Evolutionary conservation across 2,797 vertebrate species (phyloP), one percentile per base, ranked within the genome.

Genomic region (Labroides dimidiatus): DNA sequence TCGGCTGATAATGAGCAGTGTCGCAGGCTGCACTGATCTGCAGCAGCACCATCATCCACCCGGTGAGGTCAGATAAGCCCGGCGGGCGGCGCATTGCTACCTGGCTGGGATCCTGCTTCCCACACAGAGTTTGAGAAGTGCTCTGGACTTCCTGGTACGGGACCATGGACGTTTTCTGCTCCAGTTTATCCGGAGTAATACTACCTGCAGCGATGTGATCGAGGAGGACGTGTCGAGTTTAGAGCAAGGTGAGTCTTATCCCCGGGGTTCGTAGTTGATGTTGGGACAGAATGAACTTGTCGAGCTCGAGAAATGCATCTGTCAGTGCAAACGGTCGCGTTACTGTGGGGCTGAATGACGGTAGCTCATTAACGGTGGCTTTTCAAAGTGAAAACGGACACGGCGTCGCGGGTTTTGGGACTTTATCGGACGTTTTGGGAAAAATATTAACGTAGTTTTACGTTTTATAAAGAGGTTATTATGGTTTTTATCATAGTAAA

Each of bases 91-190:
- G 93, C 92, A 87, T 77, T 69, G 82, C 88, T 89, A 93, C 93
- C 93, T 93, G 92, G 66, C 77, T 73, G 64, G 56, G 70, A 87
- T 85, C 85, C 90, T 84, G 86, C 76, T 89, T 81, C 75, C 80
- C 64, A 60, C 64, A 45, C 75, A 4, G 74, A 91, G 84, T 91
- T 91, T 77, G 72, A 84, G 81, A 87, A 84, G 87, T 80, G 89
- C 80, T 60, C 64, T 24, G 82, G 90, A 93, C 92, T 94, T 94
- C 93, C 93, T 94, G 92, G 79, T 92, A 69, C 85, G 77, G 92
- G 90, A 92, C 89, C 71, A 86, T 86, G 91, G 85, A 83, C 76
- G 16, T 23, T 47, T 60, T 64, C 52, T 23, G 69, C 79, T 73
- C 73, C 79, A 12, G 70, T 86, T 30, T 43, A 56, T 14, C 61